A percentile compares a stretch with the other conserved stretches of the same genome.
Conservation (phyloP, 2,113 vertebrate species). For the Sinocyclocheilus rhinocerous region DNA sequence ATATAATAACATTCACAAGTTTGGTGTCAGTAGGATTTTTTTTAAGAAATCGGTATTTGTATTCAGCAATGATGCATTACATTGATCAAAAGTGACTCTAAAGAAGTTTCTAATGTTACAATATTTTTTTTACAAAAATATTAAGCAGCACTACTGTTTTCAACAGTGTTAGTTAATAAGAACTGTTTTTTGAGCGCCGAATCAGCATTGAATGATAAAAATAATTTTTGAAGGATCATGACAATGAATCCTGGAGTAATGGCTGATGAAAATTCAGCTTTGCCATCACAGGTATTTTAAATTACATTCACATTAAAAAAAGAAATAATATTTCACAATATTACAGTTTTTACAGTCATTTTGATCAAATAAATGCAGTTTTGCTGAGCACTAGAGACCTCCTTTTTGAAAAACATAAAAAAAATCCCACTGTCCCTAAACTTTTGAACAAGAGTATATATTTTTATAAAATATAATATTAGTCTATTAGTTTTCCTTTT, state of each 20-base stretch:
- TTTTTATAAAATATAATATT: not conserved
- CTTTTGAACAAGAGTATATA: not conserved
- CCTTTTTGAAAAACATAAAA: not conserved
- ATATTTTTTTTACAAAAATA: not conserved
- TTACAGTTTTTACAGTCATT: not conserved
- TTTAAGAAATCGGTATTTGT: not conserved
- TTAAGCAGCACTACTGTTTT: not conserved
- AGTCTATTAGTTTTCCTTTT: not conserved
- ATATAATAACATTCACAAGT: not conserved
- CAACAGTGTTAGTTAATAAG: not conserved
- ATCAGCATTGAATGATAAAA: not conserved
- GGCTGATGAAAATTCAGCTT: not conserved
- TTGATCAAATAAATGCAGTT: not conserved
- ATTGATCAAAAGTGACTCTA: not conserved
- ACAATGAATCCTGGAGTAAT: not conserved
- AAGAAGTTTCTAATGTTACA: not conserved
- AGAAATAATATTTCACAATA: not conserved
- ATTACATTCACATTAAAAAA: not conserved
- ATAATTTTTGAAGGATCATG: not conserved
- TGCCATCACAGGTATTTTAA: not conserved
- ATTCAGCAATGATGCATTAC: not conserved
- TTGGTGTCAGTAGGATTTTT: not conserved
- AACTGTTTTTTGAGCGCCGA: not conserved
- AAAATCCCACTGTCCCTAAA: not conserved
- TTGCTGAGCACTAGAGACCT: not conserved